Conservation (phyloP, 2,113 vertebrate species). For the Triplophysa siluroides region DNA sequence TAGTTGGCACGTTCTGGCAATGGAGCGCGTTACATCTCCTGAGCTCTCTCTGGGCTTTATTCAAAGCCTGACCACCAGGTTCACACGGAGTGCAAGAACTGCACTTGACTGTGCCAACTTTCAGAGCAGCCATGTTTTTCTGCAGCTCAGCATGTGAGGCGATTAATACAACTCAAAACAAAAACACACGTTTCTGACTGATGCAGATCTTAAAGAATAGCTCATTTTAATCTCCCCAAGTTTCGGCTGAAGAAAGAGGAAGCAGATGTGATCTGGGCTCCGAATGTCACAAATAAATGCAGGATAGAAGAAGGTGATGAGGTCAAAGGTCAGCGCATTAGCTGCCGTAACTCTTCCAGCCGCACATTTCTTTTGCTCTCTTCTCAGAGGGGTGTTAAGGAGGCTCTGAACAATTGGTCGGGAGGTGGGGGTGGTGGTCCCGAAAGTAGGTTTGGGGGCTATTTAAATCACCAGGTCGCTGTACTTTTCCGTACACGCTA, state of each 20-base stretch:
- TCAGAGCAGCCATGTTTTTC: slow-evolving; percentile 6
- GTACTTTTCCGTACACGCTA: too few relatives aligned
- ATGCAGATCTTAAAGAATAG: neutral
- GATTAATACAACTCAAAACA: neutral
- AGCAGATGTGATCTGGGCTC: neutral
- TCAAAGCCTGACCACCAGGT: slow-evolving; percentile 7
- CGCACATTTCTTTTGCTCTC: neutral
- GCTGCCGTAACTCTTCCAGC: slow-evolving; percentile 12
- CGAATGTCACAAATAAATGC: neutral
- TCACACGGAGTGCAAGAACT: slow-evolving; percentile 20
- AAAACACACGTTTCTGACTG: neutral
- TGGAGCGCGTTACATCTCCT: neutral
- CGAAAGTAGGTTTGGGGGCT: neutral
- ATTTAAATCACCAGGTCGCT: too few relatives aligned
- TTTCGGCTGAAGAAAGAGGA: neutral
- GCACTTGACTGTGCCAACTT: neutral
- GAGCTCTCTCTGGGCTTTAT: neutral
- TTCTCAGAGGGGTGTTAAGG: neutral
- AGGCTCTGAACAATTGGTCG: neutral
- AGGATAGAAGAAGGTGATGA: neutral
- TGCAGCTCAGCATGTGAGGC: slow-evolving; percentile 16
- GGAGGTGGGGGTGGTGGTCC: too few relatives aligned
- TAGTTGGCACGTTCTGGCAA: neutral
- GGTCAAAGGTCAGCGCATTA: slow-evolving; percentile 12
- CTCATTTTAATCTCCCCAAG: neutral